Conservation (phyloP, 2,888 invertebrate genomes). For the Scrobipalpa costella region DNA sequence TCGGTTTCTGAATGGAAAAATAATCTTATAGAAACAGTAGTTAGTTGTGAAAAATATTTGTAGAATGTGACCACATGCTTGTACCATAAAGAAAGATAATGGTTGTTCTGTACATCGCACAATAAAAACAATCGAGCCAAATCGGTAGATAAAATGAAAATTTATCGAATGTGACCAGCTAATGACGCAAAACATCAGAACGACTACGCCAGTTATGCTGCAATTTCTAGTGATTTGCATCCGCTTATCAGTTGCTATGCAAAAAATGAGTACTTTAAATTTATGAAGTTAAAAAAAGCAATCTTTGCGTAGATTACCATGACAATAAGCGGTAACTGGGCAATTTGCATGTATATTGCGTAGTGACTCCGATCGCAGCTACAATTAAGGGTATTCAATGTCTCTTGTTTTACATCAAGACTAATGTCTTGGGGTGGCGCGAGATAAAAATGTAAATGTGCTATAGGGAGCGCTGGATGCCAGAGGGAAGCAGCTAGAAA, state of each 20-base stretch:
- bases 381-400: conserved; percentile 60
- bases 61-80: neutral
- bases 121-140: neutral
- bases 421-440: conserved; percentile 50
- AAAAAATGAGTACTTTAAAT: conserved; percentile 24
- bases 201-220: neutral
- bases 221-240: conserved; percentile 17
- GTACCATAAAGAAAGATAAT: too few species aligned
- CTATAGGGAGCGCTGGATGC: conserved; percentile 23
- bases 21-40: too few species aligned
- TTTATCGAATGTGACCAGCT: conserved; percentile 10
- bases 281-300: conserved; percentile 28
- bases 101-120: neutral
- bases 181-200: conserved; percentile 9
- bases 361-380: conserved; percentile 51
- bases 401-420: conserved; percentile 62
- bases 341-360: conserved; percentile 73
- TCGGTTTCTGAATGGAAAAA: too few species aligned
- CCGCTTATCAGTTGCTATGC: neutral
- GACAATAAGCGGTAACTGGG: conserved; percentile 48
- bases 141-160: conserved; percentile 1
- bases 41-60: neutral
- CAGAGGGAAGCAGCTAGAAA: conserved; percentile 8
- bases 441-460: conserved; percentile 60
- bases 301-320: conserved; percentile 41